A percentile compares a stretch with the other conserved stretches of the same genome.
phyloP scores from a whole-genome alignment of 2,797 vertebrate species.

The Siniperca undulata region DNA sequence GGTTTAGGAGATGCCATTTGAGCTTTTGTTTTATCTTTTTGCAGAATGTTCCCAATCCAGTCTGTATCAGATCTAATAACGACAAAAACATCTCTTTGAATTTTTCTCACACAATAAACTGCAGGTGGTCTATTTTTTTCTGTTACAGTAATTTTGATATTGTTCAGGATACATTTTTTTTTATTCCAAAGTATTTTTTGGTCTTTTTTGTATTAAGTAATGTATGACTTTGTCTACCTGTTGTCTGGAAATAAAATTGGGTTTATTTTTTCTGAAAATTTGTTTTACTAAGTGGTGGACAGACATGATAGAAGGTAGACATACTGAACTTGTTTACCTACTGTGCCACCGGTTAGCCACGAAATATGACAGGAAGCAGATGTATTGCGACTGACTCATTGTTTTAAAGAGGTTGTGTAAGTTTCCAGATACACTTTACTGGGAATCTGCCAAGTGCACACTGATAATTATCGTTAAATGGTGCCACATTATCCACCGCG shows the following conservation, averaged over 20 bases:
- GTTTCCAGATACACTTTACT: slow-evolving; percentile 29
- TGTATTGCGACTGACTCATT: slow-evolving; percentile 3
- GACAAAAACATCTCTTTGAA: slow-evolving; percentile 7
- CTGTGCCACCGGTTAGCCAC: not conserved
- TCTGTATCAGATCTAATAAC: slow-evolving; percentile 53
- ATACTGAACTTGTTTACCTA: not conserved
- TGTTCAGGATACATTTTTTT: slow-evolving; percentile 43
- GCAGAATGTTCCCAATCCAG: slow-evolving; percentile 46
- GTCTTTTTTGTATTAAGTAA: slow-evolving; percentile 46
- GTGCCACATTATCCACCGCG: too few relatives aligned
- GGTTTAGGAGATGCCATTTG: slow-evolving; percentile 12
- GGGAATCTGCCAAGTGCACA: not conserved
- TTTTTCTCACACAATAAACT: slow-evolving; percentile 34
- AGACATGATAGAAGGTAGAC: not conserved
- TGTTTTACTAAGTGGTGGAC: slow-evolving; percentile 28
- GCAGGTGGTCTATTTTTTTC: slow-evolving; percentile 39
- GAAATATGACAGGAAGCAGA: slow-evolving; percentile 20
- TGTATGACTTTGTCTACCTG: slow-evolving; percentile 58
- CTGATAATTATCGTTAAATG: not conserved
- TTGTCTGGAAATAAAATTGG: slow-evolving; percentile 74
- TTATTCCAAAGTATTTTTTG: slow-evolving; percentile 24
- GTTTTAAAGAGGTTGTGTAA: slow-evolving; percentile 6
- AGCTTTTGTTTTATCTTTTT: slow-evolving; percentile 41
- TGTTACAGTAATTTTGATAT: slow-evolving; percentile 35
- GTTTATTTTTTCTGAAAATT: slow-evolving; percentile 70